phyloP scores from a whole-genome alignment of 2,888 invertebrate genomes.

The Tenthredo amoena region DNA sequence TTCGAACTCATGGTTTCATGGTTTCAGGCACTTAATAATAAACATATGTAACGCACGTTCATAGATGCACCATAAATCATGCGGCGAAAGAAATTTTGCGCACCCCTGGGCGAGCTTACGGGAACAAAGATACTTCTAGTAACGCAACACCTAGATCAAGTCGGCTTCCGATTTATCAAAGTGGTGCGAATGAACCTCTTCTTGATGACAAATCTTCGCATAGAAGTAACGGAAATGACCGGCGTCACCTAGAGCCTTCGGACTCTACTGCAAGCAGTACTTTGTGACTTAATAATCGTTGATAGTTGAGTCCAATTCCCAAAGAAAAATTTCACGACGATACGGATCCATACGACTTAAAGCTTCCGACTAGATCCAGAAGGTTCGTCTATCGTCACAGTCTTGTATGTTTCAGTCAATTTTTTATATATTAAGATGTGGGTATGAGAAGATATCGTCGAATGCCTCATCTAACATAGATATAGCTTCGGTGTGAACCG shows the following conservation, averaged over 20 bases:
- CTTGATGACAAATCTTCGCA: constrained; percentile 4
- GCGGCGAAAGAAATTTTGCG: constrained; percentile 67
- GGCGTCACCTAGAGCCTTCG: constrained; percentile 7
- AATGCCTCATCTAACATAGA: background rate
- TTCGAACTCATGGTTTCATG: background rate
- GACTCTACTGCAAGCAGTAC: constrained; percentile 44
- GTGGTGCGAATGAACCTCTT: constrained; percentile 9
- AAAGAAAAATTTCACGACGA: background rate
- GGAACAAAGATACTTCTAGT: background rate
- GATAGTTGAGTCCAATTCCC: background rate
- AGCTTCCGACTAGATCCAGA: background rate
- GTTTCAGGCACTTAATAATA: background rate
- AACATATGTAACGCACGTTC: background rate
- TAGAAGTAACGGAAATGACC: background rate
- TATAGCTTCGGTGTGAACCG: background rate
- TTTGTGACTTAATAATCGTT: constrained; percentile 23
- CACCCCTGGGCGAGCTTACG: constrained; percentile 23
- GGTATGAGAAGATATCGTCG: background rate
- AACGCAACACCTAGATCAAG: background rate
- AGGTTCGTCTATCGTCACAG: background rate
- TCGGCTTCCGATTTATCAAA: background rate
- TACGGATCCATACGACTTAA: background rate
- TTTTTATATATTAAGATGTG: background rate
- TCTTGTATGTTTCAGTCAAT: background rate
- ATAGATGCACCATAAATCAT: constrained; percentile 59